phyloP scores from a whole-genome alignment of 1,140 invertebrate species.

The Papilio polyxenes region DNA sequence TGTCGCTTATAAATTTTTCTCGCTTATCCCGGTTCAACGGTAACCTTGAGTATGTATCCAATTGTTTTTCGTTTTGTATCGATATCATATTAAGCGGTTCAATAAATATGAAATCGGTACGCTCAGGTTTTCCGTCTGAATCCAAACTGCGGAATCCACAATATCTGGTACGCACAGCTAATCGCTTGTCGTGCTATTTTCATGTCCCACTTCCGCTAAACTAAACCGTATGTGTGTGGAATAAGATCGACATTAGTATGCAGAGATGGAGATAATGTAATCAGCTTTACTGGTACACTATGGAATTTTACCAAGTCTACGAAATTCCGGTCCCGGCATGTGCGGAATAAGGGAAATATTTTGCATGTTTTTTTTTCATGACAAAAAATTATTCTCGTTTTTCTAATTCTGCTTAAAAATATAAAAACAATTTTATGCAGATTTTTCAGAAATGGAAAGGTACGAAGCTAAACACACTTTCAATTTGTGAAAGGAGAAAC shows the following conservation, averaged over 20 bases:
- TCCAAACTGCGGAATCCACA: conserved; percentile 44
- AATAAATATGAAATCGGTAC: conserved; percentile 50
- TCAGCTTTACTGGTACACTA: conserved; percentile 32
- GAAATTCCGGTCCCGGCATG: conserved; percentile 30
- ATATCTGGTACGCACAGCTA: conserved; percentile 36
- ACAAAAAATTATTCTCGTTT: neutral
- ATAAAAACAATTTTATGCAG: too few relatives aligned
- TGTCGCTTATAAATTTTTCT: too few relatives aligned
- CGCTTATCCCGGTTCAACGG: too few relatives aligned
- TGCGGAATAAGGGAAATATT: conserved; percentile 23
- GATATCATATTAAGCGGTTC: too few relatives aligned
- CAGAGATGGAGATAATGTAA: conserved; percentile 29
- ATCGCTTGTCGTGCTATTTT: conserved; percentile 29
- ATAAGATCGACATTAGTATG: conserved; percentile 21
- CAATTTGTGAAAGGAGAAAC: too few relatives aligned
- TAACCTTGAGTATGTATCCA: too few relatives aligned
- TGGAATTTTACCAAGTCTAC: conserved; percentile 36
- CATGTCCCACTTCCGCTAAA: neutral
- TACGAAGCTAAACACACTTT: too few relatives aligned
- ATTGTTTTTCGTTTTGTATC: too few relatives aligned
- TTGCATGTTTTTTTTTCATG: conserved; percentile 11
- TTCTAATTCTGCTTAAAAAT: too few relatives aligned
- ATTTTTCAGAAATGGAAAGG: too few relatives aligned
- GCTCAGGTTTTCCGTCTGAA: conserved; percentile 57
- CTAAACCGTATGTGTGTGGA: neutral